These are phyloP conservation scores for Amphiduros pacificus DNA, from an alignment of 2,888 invertebrate genomes.

Conservation along the genomic window DNA sequence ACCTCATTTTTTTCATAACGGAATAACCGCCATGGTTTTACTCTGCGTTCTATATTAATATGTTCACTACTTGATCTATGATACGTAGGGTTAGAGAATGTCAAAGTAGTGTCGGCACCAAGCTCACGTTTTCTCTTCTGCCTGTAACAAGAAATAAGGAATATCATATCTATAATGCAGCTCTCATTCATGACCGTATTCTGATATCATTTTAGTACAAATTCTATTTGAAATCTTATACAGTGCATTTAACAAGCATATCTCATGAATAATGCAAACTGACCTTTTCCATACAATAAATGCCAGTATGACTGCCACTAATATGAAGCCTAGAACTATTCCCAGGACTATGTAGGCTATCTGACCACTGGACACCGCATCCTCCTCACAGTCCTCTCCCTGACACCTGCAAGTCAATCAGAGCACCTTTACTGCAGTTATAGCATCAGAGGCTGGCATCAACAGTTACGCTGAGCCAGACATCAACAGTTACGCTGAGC, in stretches of 20 bases:
- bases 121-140: constrained; percentile 40
- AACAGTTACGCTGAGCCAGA: too few species aligned
- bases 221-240: too few species aligned
- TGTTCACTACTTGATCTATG: constrained; percentile 65
- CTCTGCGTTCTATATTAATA: constrained; percentile 38
- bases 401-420: constrained; percentile 5
- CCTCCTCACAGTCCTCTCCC: constrained; percentile 9
- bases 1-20: constrained; percentile 37
- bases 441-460: too few species aligned
- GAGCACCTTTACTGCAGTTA: neutral
- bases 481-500: too few species aligned
- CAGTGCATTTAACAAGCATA: too few species aligned
- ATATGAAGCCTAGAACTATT: constrained; percentile 33
- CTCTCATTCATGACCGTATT: too few species aligned
- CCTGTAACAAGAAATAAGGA: constrained; percentile 27
- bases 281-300: constrained; percentile 47
- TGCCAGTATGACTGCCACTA: constrained; percentile 33
- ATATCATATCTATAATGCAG: too few species aligned
- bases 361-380: neutral
- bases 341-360: constrained; percentile 10
- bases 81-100: constrained; percentile 89
- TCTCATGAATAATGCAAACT: too few species aligned
- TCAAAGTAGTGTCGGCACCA: constrained; percentile 69
- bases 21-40: constrained; percentile 44
- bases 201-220: too few species aligned